Evolutionary conservation across 2,113 vertebrate species (phyloP).

Genomic region (Peucedramus taeniatus): DNA sequence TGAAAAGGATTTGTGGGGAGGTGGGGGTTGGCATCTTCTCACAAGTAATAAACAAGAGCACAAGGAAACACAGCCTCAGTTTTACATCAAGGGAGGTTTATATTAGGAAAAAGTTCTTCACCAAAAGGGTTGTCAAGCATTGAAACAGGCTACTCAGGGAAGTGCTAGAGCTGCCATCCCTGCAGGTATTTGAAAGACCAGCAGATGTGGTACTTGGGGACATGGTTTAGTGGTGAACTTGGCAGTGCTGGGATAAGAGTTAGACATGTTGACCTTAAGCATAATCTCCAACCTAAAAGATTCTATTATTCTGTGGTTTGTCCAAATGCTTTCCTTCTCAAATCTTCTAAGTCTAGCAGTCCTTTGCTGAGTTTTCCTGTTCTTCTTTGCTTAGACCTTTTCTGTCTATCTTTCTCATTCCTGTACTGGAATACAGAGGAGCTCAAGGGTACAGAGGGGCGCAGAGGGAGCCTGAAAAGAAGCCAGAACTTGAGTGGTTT

Average conservation of each 20-base stretch:
- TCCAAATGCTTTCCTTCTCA: background rate
- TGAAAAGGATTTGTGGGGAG: background rate
- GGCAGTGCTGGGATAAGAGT: background rate
- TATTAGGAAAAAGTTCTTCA: background rate
- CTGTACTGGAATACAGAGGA: background rate
- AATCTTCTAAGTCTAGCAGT: background rate
- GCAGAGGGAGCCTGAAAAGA: background rate
- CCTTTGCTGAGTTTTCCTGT: background rate
- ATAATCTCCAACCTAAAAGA: background rate
- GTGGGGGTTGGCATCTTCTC: background rate
- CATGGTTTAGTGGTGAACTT: background rate
- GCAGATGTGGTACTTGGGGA: background rate
- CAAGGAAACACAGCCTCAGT: background rate
- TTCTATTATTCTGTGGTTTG: background rate
- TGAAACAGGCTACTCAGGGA: background rate
- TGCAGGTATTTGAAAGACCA: background rate
- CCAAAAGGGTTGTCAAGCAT: background rate
- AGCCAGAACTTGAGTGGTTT: background rate
- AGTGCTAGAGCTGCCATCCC: background rate
- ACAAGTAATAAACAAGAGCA: background rate
- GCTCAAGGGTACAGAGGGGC: rapidly evolving
- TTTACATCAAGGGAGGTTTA: background rate
- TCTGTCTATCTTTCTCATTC: background rate
- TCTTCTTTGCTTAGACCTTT: background rate
- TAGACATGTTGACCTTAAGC: background rate